phyloP scores from a whole-genome alignment of 2,888 invertebrate species.

The Athetis lepigone region DNA sequence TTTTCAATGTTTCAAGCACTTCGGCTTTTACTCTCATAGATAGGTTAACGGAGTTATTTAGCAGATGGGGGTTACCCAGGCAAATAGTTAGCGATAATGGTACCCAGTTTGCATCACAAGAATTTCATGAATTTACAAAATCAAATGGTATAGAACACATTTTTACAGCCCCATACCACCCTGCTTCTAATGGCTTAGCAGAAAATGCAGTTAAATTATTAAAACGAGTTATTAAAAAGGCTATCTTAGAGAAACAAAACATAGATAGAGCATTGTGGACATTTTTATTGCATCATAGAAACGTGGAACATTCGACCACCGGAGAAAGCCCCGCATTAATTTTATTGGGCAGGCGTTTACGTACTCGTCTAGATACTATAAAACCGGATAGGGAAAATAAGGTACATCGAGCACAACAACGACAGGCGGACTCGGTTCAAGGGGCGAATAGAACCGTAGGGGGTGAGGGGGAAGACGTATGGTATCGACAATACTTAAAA shows the following conservation, averaged over 20 bases:
- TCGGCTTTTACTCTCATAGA: not conserved
- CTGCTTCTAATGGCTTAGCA: conserved; percentile 1
- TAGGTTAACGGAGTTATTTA: conserved; percentile 1
- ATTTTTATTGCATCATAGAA: too few species aligned
- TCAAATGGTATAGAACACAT: conserved; percentile 5
- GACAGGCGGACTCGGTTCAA: too few species aligned
- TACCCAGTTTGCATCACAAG: not conserved
- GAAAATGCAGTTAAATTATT: conserved; percentile 21
- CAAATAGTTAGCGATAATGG: conserved; percentile 14
- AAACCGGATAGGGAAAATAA: too few species aligned
- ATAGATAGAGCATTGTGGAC: not conserved
- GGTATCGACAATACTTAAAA: conserved; percentile 8
- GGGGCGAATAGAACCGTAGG: not conserved
- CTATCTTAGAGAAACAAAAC: not conserved
- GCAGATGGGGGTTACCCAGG: conserved; percentile 11
- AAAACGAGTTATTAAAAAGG: conserved; percentile 10
- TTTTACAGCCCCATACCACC: too few species aligned
- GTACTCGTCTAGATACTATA: too few species aligned
- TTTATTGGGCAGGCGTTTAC: too few species aligned
- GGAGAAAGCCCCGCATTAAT: too few species aligned
- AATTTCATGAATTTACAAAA: not conserved
- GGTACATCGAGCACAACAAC: too few species aligned
- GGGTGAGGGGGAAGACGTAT: not conserved
- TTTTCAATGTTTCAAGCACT: conserved; percentile 8
- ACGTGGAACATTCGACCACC: too few species aligned